Conservation (phyloP, 2,888 invertebrate genomes). For the Ochropacha duplaris region DNA sequence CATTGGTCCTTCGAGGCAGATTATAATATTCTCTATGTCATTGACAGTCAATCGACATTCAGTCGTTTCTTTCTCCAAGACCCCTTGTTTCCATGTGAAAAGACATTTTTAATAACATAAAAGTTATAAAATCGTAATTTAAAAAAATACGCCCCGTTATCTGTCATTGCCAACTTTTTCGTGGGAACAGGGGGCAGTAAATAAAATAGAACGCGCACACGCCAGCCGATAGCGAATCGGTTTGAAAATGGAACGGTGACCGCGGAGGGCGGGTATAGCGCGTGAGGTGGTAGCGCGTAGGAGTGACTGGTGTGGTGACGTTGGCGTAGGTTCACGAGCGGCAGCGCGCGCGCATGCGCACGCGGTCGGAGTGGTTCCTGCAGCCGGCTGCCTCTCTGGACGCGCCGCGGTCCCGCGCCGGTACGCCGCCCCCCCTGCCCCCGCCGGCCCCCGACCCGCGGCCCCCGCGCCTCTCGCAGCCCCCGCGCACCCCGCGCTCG, state of each 20-base stretch:
- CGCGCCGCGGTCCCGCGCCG: slow-evolving; percentile 69
- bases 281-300: not conserved
- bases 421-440: slow-evolving; percentile 54
- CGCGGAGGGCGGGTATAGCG: not conserved
- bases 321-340: slow-evolving; percentile 93
- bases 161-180: not conserved
- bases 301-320: slow-evolving; percentile 13
- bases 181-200: not conserved
- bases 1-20: slow-evolving; percentile 18
- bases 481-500: slow-evolving; percentile 26
- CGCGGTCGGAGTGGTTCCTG: slow-evolving; percentile 98
- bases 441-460: slow-evolving; percentile 24
- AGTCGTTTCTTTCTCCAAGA: not conserved
- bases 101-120: not conserved
- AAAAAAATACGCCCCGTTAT: not conserved
- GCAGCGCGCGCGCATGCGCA: slow-evolving; percentile 98
- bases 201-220: not conserved
- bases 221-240: not conserved
- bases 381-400: slow-evolving; percentile 85
- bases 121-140: not conserved
- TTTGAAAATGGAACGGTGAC: not conserved
- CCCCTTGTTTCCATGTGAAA: not conserved
- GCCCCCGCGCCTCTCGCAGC: not conserved
- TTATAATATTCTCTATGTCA: not conserved
- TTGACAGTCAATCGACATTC: not conserved